Evolutionary conservation across 2,888 invertebrate genomes (phyloP).

Genomic region (Stramonita haemastoma): DNA sequence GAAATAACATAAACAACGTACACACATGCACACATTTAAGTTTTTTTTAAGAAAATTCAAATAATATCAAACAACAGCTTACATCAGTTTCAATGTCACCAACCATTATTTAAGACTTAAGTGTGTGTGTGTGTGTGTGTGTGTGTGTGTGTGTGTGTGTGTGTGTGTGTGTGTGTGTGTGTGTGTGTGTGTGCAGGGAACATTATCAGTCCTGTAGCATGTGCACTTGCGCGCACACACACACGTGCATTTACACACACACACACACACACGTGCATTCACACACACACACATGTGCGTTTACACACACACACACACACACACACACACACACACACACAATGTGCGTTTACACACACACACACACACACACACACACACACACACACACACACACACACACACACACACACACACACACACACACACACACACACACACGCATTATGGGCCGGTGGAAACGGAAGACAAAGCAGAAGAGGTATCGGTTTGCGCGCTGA

Average conservation of each 20-base stretch:
- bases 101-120: no score
- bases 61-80: no score
- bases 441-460: background rate
- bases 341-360: background rate
- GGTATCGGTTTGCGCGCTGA: no score
- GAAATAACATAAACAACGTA: no score
- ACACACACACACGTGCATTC: background rate
- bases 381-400: background rate
- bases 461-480: no score
- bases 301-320: background rate
- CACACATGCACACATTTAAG: no score
- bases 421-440: background rate
- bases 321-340: background rate
- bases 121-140: background rate
- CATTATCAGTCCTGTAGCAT: background rate
- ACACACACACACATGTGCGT: background rate
- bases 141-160: conserved; percentile 17
- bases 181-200: background rate
- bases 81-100: no score
- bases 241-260: no score
- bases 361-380: background rate
- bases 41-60: no score
- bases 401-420: background rate
- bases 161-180: conserved; percentile 6
- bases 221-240: background rate